A percentile compares a stretch with the other conserved stretches of the same genome.
phyloP scores from a whole-genome alignment of 2,888 invertebrate species.

The Aspidiotus rigidus region DNA sequence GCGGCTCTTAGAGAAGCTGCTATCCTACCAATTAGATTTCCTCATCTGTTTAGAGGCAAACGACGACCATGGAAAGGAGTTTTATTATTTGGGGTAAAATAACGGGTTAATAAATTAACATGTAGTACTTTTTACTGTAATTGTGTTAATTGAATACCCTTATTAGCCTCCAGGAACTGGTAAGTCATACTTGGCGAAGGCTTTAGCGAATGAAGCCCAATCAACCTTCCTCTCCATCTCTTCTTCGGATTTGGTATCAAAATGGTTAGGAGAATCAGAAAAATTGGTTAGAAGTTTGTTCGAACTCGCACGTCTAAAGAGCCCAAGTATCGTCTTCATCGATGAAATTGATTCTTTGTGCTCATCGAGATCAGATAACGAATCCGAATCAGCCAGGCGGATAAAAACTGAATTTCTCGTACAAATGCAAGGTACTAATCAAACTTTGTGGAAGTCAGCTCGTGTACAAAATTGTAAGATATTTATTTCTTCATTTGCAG shows the following conservation, averaged over 20 bases:
- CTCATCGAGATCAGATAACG: slow-evolving; percentile 92
- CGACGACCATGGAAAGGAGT: slow-evolving; percentile 99
- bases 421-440: slow-evolving; percentile 83
- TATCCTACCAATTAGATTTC: slow-evolving; percentile 95
- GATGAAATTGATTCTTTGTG: slow-evolving; percentile 97
- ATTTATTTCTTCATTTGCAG: slow-evolving; percentile 43
- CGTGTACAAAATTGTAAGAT: background rate
- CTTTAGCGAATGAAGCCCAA: slow-evolving; percentile 98
- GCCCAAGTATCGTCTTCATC: slow-evolving; percentile 97
- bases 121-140: background rate
- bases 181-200: slow-evolving; percentile 97
- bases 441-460: background rate
- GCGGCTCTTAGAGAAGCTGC: slow-evolving; percentile 98
- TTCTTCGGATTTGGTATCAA: slow-evolving; percentile 94
- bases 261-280: slow-evolving; percentile 99
- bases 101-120: slow-evolving; percentile 39
- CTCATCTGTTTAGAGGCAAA: slow-evolving; percentile 95
- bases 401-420: slow-evolving; percentile 99
- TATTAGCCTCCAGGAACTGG: slow-evolving; percentile 92
- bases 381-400: slow-evolving; percentile 92
- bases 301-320: slow-evolving; percentile 83
- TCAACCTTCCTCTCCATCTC: slow-evolving; percentile 98
- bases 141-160: slow-evolving; percentile 5
- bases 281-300: slow-evolving; percentile 90
- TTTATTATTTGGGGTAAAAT: slow-evolving; percentile 73